These are phyloP conservation scores for Linnaemya tessellans DNA, from an alignment of 2,888 invertebrate genomes.

Conservation along the genomic window DNA sequence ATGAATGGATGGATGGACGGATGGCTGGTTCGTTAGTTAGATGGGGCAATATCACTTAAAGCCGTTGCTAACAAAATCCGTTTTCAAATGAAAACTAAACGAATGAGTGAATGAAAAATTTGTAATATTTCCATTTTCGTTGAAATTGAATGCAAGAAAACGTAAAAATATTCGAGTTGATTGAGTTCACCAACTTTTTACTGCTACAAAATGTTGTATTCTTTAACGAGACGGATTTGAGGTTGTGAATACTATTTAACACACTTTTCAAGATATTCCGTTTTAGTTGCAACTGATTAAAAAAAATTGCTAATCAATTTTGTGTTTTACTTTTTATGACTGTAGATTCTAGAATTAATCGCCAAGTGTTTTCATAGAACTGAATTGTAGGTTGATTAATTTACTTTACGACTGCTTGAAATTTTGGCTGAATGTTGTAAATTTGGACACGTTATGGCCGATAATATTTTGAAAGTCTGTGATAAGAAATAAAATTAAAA, in stretches of 20 bases:
- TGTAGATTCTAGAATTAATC: background rate
- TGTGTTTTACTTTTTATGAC: too few species aligned
- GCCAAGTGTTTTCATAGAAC: background rate
- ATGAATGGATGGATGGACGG: constrained; percentile 25
- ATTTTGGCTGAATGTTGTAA: too few species aligned
- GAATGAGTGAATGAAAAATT: constrained; percentile 31
- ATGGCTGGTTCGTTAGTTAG: constrained; percentile 44
- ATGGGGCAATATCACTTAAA: constrained; percentile 56
- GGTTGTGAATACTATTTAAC: background rate
- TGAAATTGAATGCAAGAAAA: constrained; percentile 24
- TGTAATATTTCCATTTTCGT: constrained; percentile 42
- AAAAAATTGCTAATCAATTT: background rate
- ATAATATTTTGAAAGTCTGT: too few species aligned
- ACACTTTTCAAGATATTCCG: background rate
- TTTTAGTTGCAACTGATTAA: background rate
- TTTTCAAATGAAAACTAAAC: constrained; percentile 47
- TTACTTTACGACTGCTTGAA: too few species aligned
- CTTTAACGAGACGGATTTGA: background rate
- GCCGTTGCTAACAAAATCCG: constrained; percentile 60
- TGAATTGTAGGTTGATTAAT: too few species aligned
- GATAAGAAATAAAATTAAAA: too few species aligned
- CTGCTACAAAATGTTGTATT: background rate
- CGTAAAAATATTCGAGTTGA: constrained; percentile 19
- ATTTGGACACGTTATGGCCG: too few species aligned
- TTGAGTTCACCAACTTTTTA: constrained; percentile 32